A percentile compares a stretch with the other conserved stretches of the same genome.
Evolutionary conservation across 1,140 invertebrate species (phyloP).

Genomic region (Pseudobourletiella spinata): DNA sequence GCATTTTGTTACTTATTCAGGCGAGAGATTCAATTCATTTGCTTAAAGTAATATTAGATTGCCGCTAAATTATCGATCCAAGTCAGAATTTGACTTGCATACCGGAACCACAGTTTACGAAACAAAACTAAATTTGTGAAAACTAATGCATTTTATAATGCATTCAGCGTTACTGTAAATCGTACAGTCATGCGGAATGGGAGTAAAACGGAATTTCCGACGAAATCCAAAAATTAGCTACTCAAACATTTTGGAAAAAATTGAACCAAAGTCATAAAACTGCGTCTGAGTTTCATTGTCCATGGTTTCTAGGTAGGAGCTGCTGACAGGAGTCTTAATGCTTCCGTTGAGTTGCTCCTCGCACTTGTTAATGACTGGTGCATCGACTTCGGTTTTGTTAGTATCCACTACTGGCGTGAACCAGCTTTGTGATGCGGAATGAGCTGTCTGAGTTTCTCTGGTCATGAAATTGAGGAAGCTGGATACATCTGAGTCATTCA

Average conservation of each 20-base stretch:
- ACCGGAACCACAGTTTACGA: too few relatives aligned
- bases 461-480: conserved; percentile 24
- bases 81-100: too few relatives aligned
- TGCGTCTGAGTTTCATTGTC: conserved; percentile 27
- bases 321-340: not conserved
- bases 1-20: too few relatives aligned
- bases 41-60: too few relatives aligned
- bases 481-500: conserved; percentile 1
- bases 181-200: too few relatives aligned
- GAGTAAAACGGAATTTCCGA: too few relatives aligned
- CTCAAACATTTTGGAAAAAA: not conserved
- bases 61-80: too few relatives aligned
- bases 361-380: not conserved
- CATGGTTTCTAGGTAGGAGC: conserved; percentile 20
- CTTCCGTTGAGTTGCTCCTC: not conserved
- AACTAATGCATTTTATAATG: too few relatives aligned
- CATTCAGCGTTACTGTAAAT: too few relatives aligned
- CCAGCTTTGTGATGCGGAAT: not conserved
- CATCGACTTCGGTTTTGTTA: not conserved
- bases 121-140: too few relatives aligned
- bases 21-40: too few relatives aligned
- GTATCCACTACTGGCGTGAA: not conserved
- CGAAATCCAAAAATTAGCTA: too few relatives aligned
- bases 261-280: conserved; percentile 4
- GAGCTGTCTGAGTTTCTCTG: conserved; percentile 18